phyloP scores from a whole-genome alignment of 2,113 vertebrate genomes.

The Neomonachus schauinslandi region DNA sequence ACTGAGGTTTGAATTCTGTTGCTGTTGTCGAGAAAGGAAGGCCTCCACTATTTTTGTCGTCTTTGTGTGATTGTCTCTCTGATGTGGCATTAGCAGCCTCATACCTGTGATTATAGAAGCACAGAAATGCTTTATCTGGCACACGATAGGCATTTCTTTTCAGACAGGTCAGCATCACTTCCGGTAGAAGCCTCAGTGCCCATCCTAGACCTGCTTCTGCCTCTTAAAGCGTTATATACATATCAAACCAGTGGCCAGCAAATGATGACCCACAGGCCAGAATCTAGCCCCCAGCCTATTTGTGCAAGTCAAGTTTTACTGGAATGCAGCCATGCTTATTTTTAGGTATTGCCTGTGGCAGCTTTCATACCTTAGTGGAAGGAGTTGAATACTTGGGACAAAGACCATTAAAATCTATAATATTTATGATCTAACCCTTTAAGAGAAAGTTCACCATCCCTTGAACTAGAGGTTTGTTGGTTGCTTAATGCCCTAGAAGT shows the following conservation, averaged over 20 bases:
- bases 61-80: neutral
- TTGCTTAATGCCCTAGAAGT: neutral
- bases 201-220: neutral
- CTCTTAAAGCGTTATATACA: neutral
- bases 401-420: neutral
- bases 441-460: neutral
- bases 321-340: neutral
- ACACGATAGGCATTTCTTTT: neutral
- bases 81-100: neutral
- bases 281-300: neutral
- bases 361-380: neutral
- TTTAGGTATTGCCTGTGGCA: neutral
- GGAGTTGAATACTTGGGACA: neutral
- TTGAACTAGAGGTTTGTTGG: neutral
- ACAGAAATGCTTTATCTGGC: neutral
- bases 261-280: neutral
- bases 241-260: neutral
- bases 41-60: neutral
- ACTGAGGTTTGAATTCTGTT: neutral
- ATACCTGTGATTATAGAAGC: neutral
- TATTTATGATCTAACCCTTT: neutral
- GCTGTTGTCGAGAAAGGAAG: neutral
- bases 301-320: neutral
- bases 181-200: neutral
- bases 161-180: neutral